Conservation (phyloP, 2,797 vertebrate species). For the Melanogrammus aeglefinus region DNA sequence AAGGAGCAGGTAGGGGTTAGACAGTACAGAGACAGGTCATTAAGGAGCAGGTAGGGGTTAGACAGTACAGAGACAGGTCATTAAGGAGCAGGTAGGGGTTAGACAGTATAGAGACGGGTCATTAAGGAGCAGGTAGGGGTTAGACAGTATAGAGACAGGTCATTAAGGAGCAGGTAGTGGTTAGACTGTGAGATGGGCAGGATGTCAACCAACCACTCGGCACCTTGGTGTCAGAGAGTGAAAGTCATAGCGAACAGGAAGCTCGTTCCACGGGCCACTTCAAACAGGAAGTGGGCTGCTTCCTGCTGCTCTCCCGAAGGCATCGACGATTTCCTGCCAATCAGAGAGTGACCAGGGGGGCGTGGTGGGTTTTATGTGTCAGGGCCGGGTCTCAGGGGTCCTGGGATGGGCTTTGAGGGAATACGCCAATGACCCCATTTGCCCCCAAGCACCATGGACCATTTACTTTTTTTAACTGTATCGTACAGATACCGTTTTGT, state of each 20-base stretch:
- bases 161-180: background rate
- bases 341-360: background rate
- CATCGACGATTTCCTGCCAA: background rate
- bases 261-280: background rate
- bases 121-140: too few relatives aligned
- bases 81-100: too few relatives aligned
- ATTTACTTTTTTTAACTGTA: too few relatives aligned
- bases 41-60: too few relatives aligned
- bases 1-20: too few relatives aligned
- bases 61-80: too few relatives aligned
- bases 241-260: background rate
- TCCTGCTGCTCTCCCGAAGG: background rate
- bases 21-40: too few relatives aligned
- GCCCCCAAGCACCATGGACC: too few relatives aligned
- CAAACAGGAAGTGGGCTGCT: constrained; percentile 3
- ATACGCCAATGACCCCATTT: background rate
- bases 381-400: background rate
- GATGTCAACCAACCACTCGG: background rate
- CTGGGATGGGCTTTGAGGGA: background rate
- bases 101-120: too few relatives aligned
- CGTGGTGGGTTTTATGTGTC: background rate
- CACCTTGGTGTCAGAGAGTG: background rate
- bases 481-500: too few relatives aligned
- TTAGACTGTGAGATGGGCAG: background rate
- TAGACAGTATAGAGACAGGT: background rate